Conservation (phyloP, 2,888 invertebrate genomes). For the Cataglyphis rosenhaueri region DNA sequence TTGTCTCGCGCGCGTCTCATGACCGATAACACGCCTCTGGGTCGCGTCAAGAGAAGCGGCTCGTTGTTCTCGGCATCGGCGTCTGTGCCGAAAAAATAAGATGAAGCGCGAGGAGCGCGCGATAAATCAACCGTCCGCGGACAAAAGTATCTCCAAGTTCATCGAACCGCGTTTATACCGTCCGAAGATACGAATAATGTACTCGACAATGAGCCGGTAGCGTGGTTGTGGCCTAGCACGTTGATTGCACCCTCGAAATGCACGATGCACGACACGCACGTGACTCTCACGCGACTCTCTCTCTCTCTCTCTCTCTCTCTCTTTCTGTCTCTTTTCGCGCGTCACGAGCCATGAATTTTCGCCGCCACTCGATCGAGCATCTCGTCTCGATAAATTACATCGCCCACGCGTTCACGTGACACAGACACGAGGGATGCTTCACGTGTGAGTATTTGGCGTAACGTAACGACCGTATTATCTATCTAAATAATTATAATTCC, state of each 20-base stretch:
- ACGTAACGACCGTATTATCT: constrained; percentile 6
- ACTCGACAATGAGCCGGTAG: constrained; percentile 49
- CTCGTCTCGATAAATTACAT: constrained; percentile 23
- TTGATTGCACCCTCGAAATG: constrained; percentile 35
- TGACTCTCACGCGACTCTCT: constrained; percentile 28
- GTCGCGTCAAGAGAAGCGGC: constrained; percentile 62
- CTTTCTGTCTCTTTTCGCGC: background rate
- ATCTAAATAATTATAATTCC: constrained; percentile 27
- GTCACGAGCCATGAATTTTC: constrained; percentile 50
- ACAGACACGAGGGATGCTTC: constrained; percentile 9
- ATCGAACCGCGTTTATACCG: constrained; percentile 63
- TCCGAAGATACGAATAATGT: constrained; percentile 25
- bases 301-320: no score
- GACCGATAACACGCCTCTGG: constrained; percentile 34
- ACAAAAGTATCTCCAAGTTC: constrained; percentile 76
- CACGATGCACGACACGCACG: constrained; percentile 19
- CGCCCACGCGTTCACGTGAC: constrained; percentile 30
- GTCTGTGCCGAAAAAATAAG: constrained; percentile 43
- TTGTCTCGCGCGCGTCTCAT: background rate
- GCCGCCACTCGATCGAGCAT: constrained; percentile 29
- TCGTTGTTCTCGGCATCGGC: constrained; percentile 57
- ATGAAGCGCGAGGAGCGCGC: constrained; percentile 44
- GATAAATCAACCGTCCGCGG: constrained; percentile 64
- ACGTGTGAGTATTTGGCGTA: constrained; percentile 23
- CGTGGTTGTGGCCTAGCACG: background rate